Percentiles rank a stretch among this genome's conserved stretches.
phyloP scores from a whole-genome alignment of 2,888 invertebrate species.

The Melitaea athalia region DNA sequence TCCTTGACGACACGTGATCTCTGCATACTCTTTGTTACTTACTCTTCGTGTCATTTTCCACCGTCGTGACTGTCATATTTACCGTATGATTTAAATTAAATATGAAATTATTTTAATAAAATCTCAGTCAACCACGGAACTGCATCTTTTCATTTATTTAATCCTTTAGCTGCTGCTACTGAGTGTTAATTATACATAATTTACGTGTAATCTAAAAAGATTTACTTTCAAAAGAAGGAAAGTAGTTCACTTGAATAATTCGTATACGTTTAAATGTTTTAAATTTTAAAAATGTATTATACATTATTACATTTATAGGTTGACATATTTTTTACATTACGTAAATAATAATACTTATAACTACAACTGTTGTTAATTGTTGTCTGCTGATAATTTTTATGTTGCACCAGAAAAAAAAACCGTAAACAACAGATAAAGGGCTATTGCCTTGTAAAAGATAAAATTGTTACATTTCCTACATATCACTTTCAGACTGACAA shows the following conservation, averaged over 20 bases:
- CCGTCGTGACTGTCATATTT: slow-evolving; percentile 28
- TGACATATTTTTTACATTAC: too few species aligned
- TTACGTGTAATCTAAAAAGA: too few species aligned
- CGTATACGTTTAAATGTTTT: too few species aligned
- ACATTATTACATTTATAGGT: too few species aligned
- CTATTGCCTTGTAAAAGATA: slow-evolving; percentile 27
- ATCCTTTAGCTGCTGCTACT: neutral
- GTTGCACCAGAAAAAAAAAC: slow-evolving; percentile 12
- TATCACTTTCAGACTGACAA: slow-evolving; percentile 6
- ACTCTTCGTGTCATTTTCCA: slow-evolving; percentile 25
- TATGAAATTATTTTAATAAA: neutral
- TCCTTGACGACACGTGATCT: slow-evolving; percentile 22
- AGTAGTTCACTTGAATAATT: too few species aligned
- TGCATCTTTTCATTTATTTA: neutral
- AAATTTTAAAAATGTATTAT: too few species aligned
- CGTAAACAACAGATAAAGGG: slow-evolving; percentile 28
- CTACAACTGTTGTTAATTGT: slow-evolving; percentile 8
- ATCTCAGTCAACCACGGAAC: neutral
- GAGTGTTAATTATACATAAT: too few species aligned
- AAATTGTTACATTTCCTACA: slow-evolving; percentile 12
- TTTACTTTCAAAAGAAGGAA: too few species aligned
- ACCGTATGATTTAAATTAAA: neutral
- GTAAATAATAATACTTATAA: neutral
- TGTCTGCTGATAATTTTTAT: slow-evolving; percentile 17
- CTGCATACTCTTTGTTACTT: slow-evolving; percentile 20